phyloP scores from a whole-genome alignment of 2,113 vertebrate genomes.

The Lontra canadensis region DNA sequence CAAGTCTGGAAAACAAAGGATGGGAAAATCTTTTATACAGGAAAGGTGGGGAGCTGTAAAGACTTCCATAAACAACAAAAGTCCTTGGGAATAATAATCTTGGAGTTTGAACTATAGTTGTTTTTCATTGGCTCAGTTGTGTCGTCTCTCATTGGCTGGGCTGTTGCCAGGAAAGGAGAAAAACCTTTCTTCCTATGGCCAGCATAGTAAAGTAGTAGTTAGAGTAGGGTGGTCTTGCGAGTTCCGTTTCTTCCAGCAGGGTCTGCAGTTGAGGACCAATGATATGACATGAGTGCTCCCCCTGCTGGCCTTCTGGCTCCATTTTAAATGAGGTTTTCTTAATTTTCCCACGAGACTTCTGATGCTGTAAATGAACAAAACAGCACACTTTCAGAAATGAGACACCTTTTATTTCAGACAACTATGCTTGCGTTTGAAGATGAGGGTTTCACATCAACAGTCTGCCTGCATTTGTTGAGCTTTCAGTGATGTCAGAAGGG shows the following conservation, averaged over 20 bases:
- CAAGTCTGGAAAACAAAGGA: not conserved
- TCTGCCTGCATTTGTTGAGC: not conserved
- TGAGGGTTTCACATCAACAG: not conserved
- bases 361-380: not conserved
- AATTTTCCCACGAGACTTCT: not conserved
- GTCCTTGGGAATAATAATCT: not conserved
- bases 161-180: not conserved
- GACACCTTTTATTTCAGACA: not conserved
- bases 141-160: not conserved
- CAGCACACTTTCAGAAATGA: not conserved
- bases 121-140: not conserved
- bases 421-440: not conserved
- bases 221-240: not conserved
- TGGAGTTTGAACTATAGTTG: not conserved
- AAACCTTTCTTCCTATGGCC: not conserved
- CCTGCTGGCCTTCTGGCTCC: not conserved
- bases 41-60: not conserved
- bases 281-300: not conserved
- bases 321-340: not conserved
- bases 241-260: not conserved
- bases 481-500: not conserved
- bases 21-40: not conserved
- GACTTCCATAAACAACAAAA: not conserved
- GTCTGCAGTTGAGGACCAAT: not conserved
- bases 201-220: not conserved